A percentile compares a stretch with the other conserved stretches of the same genome.
phyloP scores from a whole-genome alignment of 2,888 invertebrate species.

The Lottia gigantea region DNA sequence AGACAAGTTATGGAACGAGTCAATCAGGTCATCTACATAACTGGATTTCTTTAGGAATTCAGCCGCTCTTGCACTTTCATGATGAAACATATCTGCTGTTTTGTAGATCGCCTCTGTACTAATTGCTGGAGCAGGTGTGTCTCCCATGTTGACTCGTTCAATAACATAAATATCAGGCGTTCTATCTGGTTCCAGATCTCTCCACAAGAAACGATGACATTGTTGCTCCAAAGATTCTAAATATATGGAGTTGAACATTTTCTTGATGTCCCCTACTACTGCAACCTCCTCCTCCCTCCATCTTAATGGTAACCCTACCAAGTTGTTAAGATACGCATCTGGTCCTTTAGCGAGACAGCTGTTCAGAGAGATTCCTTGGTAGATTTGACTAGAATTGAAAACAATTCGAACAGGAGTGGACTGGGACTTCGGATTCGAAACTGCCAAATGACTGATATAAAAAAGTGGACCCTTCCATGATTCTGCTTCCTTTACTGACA shows the following conservation, averaged over 20 bases:
- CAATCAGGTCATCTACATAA: constrained; percentile 15
- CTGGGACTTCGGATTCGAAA: constrained; percentile 11
- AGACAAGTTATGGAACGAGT: neutral
- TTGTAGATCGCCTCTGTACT: constrained; percentile 16
- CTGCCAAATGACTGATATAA: constrained; percentile 1
- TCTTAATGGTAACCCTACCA: constrained; percentile 10
- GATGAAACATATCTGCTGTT: constrained; percentile 11
- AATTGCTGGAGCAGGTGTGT: constrained; percentile 14
- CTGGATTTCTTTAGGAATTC: constrained; percentile 13
- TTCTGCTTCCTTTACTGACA: constrained; percentile 5
- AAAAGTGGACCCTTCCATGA: constrained; percentile 11
- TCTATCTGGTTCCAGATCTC: constrained; percentile 5
- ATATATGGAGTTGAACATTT: neutral
- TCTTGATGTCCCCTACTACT: constrained; percentile 16
- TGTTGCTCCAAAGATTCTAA: constrained; percentile 9
- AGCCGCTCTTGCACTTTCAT: constrained; percentile 11
- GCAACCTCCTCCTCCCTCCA: neutral
- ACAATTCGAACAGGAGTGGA: constrained; percentile 14
- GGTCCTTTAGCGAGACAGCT: constrained; percentile 15
- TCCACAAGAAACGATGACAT: constrained; percentile 16
- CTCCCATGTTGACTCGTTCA: constrained; percentile 16
- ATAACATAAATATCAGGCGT: constrained; percentile 13
- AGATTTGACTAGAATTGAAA: constrained; percentile 5
- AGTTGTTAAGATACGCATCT: constrained; percentile 14
- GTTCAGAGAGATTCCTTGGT: constrained; percentile 8